Percentiles rank a stretch among this genome's conserved stretches.
phyloP scores from a whole-genome alignment of 2,113 vertebrate genomes.

The Arenaria interpres region DNA sequence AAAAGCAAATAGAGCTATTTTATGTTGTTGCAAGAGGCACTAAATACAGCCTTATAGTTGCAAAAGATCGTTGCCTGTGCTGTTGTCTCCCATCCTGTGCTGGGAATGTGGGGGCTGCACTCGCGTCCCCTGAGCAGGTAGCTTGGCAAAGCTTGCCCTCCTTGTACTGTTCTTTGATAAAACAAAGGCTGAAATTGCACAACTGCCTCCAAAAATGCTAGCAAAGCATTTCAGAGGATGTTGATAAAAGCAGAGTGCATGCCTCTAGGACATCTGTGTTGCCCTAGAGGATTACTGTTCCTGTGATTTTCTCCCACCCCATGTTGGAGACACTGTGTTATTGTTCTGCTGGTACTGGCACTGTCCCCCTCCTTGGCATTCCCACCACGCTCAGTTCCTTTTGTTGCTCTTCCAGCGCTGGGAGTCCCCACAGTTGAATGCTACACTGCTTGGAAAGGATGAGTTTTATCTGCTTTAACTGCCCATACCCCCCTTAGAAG shows the following conservation, averaged over 20 bases:
- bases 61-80: not conserved
- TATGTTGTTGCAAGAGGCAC: not conserved
- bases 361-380: not conserved
- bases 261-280: not conserved
- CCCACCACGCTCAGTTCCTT: not conserved
- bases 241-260: not conserved
- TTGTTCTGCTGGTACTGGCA: not conserved
- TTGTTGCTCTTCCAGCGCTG: not conserved
- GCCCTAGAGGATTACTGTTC: not conserved
- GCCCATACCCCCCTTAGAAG: not conserved
- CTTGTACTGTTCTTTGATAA: fast-evolving
- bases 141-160: not conserved
- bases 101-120: fast-evolving
- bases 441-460: not conserved
- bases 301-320: not conserved
- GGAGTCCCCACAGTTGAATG: not conserved
- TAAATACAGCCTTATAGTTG: not conserved
- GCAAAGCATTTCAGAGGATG: not conserved
- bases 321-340: fast-evolving
- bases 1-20: constrained; percentile 13
- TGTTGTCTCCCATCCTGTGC: not conserved
- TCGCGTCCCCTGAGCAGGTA: not conserved
- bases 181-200: not conserved
- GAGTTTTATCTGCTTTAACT: not conserved
- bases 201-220: not conserved